A percentile compares a stretch with the other conserved stretches of the same genome.
Evolutionary conservation across 2,797 vertebrate species (phyloP).

Genomic region (Heliangelus exortis): DNA sequence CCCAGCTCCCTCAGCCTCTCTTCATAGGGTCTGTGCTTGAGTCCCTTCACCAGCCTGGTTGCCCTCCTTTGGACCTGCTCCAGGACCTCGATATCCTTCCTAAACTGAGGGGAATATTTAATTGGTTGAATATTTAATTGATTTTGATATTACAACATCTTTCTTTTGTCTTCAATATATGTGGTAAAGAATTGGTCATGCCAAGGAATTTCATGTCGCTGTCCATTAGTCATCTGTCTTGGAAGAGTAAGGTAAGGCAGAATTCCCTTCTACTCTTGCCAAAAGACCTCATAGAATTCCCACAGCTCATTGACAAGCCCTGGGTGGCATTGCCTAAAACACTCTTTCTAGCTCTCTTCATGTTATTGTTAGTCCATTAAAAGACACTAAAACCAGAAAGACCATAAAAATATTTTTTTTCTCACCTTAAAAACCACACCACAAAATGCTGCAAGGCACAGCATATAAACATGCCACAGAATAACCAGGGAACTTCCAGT

Average conservation of each 20-base stretch:
- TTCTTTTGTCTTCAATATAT: neutral
- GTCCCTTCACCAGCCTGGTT: no score
- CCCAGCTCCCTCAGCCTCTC: no score
- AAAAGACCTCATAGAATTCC: neutral
- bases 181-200: neutral
- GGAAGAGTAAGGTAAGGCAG: neutral
- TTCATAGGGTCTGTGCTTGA: no score
- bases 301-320: neutral
- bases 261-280: neutral
- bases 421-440: neutral
- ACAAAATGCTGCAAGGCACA: neutral
- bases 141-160: neutral
- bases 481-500: neutral
- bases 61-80: no score
- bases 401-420: neutral
- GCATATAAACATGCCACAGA: neutral
- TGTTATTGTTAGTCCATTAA: neutral
- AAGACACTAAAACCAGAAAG: neutral
- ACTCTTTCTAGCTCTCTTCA: neutral
- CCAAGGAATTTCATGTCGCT: neutral
- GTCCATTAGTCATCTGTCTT: neutral
- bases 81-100: no score
- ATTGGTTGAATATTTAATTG: neutral
- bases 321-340: neutral
- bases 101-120: no score